Conservation (phyloP, 2,113 vertebrate genomes). For the Hippolais icterina region DNA sequence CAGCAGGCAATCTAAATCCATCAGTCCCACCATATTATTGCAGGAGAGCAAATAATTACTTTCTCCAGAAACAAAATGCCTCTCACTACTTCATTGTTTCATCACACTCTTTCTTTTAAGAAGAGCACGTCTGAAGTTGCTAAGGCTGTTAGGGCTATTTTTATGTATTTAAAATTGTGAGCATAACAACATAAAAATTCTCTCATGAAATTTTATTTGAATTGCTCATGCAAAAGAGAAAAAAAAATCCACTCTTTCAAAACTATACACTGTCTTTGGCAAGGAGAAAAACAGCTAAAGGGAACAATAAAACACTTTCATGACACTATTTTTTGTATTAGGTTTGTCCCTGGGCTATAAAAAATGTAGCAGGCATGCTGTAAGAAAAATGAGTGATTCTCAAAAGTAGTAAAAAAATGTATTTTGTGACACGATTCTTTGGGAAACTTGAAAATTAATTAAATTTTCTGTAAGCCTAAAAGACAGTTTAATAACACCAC, state of each 20-base stretch:
- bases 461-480: background rate
- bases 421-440: background rate
- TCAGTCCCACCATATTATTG: background rate
- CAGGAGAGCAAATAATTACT: background rate
- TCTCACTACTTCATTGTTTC: constrained; percentile 16
- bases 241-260: background rate
- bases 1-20: background rate
- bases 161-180: background rate
- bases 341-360: constrained; percentile 6
- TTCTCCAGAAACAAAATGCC: constrained; percentile 31
- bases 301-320: constrained; percentile 30
- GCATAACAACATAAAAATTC: constrained; percentile 14
- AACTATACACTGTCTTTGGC: background rate
- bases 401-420: background rate
- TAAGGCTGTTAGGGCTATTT: background rate
- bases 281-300: constrained; percentile 38
- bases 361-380: background rate
- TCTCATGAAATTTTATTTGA: constrained; percentile 16
- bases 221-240: constrained; percentile 1
- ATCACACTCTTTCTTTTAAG: background rate
- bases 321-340: constrained; percentile 6
- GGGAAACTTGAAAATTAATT: background rate
- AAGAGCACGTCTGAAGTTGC: background rate
- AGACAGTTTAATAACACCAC: background rate
- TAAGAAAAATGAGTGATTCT: background rate